Conservation (phyloP, 2,888 invertebrate genomes). For the Ochropacha duplaris region DNA sequence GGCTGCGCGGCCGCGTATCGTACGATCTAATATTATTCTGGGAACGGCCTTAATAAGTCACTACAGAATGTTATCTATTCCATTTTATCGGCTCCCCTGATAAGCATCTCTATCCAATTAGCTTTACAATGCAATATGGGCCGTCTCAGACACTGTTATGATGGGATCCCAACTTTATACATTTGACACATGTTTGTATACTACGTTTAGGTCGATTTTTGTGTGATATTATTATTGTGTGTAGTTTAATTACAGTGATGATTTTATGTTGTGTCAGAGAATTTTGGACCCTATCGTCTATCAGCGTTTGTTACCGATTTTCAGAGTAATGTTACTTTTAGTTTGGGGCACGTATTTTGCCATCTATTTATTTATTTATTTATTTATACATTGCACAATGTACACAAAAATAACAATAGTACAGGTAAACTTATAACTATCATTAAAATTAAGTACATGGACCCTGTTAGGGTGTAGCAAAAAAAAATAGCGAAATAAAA, state of each 20-base stretch:
- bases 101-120: conserved; percentile 83
- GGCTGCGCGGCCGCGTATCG: conserved; percentile 64
- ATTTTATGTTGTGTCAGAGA: background rate
- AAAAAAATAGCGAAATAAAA: too few relatives aligned
- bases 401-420: too few relatives aligned
- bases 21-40: conserved; percentile 83
- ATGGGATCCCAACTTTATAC: conserved; percentile 43
- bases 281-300: background rate
- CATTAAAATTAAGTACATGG: too few relatives aligned
- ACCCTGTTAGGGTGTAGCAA: too few relatives aligned
- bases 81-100: conserved; percentile 79
- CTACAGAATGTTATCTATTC: conserved; percentile 84
- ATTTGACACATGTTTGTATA: conserved; percentile 18
- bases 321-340: background rate
- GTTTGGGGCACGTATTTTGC: background rate
- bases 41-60: conserved; percentile 84
- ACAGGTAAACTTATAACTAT: too few relatives aligned
- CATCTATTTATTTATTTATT: background rate
- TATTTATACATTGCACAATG: too few relatives aligned
- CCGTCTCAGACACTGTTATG: conserved; percentile 73
- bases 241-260: background rate
- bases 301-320: background rate
- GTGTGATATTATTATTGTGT: background rate
- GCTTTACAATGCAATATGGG: conserved; percentile 81
- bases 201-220: conserved; percentile 14